Evolutionary conservation across 1,140 invertebrate genomes (phyloP).

Genomic region (Eupristina koningsbergeri): DNA sequence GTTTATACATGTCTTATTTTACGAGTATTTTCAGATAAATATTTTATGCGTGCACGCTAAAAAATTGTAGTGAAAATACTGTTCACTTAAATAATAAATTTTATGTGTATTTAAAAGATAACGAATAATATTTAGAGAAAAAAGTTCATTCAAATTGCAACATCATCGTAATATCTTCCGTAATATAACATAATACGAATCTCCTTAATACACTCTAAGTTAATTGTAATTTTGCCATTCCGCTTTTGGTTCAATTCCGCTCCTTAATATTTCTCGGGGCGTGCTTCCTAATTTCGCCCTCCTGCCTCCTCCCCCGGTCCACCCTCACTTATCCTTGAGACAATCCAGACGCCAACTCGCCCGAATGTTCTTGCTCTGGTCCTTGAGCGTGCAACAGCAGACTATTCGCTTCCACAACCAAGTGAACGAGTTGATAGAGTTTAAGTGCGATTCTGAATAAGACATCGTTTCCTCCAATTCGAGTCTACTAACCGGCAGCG

Average conservation of each 20-base stretch:
- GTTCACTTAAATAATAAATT: no score
- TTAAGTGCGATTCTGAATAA: not conserved
- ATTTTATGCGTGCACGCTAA: no score
- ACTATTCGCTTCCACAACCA: not conserved
- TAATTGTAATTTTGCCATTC: conserved; percentile 40
- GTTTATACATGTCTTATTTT: no score
- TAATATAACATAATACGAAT: conserved; percentile 6
- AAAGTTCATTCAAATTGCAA: not conserved
- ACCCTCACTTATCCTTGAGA: conserved; percentile 12
- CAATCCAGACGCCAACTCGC: not conserved
- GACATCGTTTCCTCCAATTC: conserved; percentile 38
- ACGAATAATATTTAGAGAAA: not conserved
- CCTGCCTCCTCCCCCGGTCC: not conserved
- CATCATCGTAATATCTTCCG: not conserved
- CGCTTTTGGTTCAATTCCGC: conserved; percentile 17
- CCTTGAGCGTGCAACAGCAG: not conserved
- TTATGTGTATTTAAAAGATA: not conserved
- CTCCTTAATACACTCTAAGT: conserved; percentile 13
- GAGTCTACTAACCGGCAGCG: not conserved
- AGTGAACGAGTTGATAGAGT: not conserved
- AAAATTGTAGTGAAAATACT: no score
- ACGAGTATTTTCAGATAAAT: no score
- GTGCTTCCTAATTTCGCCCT: not conserved
- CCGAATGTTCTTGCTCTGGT: not conserved
- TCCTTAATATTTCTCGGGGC: conserved; percentile 8